phyloP scores from a whole-genome alignment of 2,888 invertebrate species.

The Anorthoa munda region DNA sequence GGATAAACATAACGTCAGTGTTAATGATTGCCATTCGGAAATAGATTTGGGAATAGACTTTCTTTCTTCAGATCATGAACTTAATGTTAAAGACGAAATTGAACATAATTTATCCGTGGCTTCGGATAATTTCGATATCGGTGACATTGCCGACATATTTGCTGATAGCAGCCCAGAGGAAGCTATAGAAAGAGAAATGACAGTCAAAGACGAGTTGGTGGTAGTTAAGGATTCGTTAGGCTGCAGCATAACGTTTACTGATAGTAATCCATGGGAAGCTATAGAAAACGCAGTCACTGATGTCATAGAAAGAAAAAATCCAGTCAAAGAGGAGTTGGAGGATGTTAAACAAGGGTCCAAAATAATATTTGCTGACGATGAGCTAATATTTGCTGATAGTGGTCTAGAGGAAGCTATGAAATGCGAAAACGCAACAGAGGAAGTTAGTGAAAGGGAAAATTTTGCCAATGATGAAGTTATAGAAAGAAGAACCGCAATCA shows the following conservation, averaged over 20 bases:
- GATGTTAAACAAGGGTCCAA: conserved; percentile 2
- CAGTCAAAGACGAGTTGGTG: conserved; percentile 42
- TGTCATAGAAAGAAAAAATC: conserved; percentile 56
- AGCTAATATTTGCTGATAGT: conserved; percentile 26
- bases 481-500: conserved; percentile 43
- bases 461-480: conserved; percentile 2
- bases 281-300: conserved; percentile 52
- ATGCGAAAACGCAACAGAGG: background rate
- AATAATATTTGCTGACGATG: conserved; percentile 26
- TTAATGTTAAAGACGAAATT: conserved; percentile 36
- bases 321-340: conserved; percentile 39
- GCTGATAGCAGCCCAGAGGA: conserved; percentile 79
- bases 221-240: conserved; percentile 13
- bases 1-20: conserved; percentile 59
- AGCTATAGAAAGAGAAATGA: conserved; percentile 56
- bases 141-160: conserved; percentile 80
- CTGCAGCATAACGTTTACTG: conserved; percentile 9
- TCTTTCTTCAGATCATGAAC: conserved; percentile 59
- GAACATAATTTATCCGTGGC: conserved; percentile 46
- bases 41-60: conserved; percentile 79
- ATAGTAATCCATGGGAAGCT: conserved; percentile 7
- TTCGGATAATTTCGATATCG: conserved; percentile 83
- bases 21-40: conserved; percentile 61
- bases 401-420: conserved; percentile 52
- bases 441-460: conserved; percentile 17